phyloP scores from a whole-genome alignment of 2,797 vertebrate genomes.

The Cossypha niveicapilla region DNA sequence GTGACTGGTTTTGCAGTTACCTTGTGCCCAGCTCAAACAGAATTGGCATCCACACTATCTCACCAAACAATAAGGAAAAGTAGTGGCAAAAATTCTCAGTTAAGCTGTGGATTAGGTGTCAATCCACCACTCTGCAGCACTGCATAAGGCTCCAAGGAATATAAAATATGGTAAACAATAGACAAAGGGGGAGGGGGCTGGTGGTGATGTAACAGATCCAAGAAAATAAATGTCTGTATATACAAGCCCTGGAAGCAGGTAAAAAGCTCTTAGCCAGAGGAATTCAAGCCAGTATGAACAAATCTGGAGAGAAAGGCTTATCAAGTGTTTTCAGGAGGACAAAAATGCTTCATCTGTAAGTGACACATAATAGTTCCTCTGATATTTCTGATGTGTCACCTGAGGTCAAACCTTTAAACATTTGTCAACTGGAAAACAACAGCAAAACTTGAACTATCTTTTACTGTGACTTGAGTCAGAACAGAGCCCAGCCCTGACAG shows the following conservation, averaged over 20 bases:
- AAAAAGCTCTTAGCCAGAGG: not conserved
- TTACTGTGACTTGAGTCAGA: not conserved
- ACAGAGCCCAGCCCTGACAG: slow-evolving; percentile 2
- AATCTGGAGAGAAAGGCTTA: not conserved
- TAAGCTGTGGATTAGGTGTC: not conserved
- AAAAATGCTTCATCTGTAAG: not conserved
- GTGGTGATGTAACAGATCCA: not conserved
- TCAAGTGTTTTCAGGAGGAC: not conserved
- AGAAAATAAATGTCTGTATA: not conserved
- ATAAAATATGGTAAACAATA: not conserved
- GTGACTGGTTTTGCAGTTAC: not conserved
- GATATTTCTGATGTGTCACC: not conserved
- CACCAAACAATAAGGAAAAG: not conserved
- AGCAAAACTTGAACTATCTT: not conserved
- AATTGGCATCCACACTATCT: not conserved
- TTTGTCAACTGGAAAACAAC: not conserved
- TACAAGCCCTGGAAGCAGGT: not conserved
- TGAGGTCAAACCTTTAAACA: not conserved
- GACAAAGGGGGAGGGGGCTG: not conserved
- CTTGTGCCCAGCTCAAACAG: not conserved
- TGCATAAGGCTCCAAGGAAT: not conserved
- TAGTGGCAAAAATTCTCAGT: not conserved
- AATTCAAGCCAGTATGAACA: not conserved
- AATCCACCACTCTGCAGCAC: not conserved
- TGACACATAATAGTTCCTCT: not conserved